These are phyloP conservation scores for Hemibagrus guttatus DNA, from an alignment of 2,797 vertebrate species.

Conservation along the genomic window DNA sequence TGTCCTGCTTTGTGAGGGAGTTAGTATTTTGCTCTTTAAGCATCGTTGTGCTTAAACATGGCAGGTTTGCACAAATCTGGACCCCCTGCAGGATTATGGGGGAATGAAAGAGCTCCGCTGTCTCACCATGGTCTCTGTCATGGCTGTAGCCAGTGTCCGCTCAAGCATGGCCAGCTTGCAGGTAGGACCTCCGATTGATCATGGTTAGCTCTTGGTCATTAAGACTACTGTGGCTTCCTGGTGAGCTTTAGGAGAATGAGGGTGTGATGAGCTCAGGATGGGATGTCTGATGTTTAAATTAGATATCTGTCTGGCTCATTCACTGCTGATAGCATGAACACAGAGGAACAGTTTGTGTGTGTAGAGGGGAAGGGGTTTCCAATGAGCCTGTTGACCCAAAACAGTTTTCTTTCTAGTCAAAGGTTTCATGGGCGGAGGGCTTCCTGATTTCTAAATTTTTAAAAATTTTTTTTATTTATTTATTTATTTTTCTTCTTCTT, in stretches of 20 bases:
- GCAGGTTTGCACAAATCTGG: background rate
- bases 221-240: background rate
- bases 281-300: conserved; percentile 4
- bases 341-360: conserved; percentile 20
- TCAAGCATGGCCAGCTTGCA: conserved; percentile 24
- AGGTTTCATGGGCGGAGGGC: background rate
- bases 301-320: background rate
- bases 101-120: conserved; percentile 7
- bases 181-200: conserved; percentile 35
- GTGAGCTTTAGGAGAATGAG: background rate
- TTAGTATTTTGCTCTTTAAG: background rate
- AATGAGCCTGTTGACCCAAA: conserved; percentile 36
- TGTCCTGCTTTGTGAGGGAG: background rate
- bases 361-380: conserved; percentile 5
- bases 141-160: conserved; percentile 15
- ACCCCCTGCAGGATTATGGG: background rate
- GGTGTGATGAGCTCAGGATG: background rate
- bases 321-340: background rate
- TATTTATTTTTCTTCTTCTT: background rate
- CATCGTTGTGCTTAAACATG: background rate
- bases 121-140: background rate
- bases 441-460: conserved; percentile 26
- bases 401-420: conserved; percentile 35
- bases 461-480: background rate
- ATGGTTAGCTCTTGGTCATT: conserved; percentile 19